Evolutionary conservation across 2,113 vertebrate species (phyloP).

Genomic region (Peromyscus maniculatus): DNA sequence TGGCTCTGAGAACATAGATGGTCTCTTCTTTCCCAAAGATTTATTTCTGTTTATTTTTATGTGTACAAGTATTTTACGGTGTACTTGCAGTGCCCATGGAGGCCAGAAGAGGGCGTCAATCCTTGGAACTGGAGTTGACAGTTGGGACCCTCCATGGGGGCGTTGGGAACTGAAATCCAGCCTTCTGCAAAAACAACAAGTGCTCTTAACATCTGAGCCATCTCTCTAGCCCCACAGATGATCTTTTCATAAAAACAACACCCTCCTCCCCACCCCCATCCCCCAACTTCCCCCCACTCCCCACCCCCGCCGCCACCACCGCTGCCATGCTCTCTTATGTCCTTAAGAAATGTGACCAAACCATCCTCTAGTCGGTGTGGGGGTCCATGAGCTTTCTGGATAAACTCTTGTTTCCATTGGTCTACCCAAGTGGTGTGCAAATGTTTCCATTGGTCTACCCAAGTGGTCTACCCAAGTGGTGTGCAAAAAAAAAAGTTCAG

Average conservation of each 20-base stretch:
- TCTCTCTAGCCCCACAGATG: background rate
- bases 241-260: background rate
- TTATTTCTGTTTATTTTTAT: background rate
- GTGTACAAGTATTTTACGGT: background rate
- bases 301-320: background rate
- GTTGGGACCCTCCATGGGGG: background rate
- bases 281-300: background rate
- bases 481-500: background rate
- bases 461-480: background rate
- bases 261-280: background rate
- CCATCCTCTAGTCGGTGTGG: background rate
- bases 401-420: background rate
- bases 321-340: background rate
- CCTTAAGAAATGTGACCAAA: background rate
- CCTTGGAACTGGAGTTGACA: background rate
- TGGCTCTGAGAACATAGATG: background rate
- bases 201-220: background rate
- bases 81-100: background rate
- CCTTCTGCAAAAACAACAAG: background rate
- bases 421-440: background rate
- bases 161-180: background rate
- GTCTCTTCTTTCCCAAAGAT: background rate
- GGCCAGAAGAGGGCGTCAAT: background rate
- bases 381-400: constrained; percentile 8
- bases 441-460: background rate